Evolutionary conservation across 2,888 invertebrate genomes (phyloP), one percentile per base, ranked within the genome.

Genomic region (Brachyopa scutellaris): DNA sequence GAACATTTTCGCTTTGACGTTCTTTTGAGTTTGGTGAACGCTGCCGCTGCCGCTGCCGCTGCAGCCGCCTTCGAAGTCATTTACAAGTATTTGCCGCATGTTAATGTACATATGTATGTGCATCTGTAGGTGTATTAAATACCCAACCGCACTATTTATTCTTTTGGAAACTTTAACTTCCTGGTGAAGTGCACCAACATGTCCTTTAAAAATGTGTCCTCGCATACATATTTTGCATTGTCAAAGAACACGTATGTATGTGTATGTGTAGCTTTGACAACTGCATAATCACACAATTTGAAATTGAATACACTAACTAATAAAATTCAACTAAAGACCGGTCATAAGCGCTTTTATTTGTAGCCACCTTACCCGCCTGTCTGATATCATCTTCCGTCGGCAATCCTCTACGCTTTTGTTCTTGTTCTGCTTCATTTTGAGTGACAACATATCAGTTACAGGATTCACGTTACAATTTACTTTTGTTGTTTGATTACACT

Each of bases 401-500:
- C 4, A 15, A 49, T 29, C 9, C 19, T 26, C 6, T 26, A 6
- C 7, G 53, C 8, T 36, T 17, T 36, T 19, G 13, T 38, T 26
- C 11, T 29, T 19, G 19, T 26, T 31, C 9, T 15, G 1, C 5
- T 29, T 40, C 11, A 26, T 33, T 42, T 13, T n/a, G 17, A 64
- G 19, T 57, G 40, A 49, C 55, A 67, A 15, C 13, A 17, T 74
- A 59, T 74, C 66, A 49, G 40, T 74, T 74, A 40, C 67, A 49
- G 19, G 55, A 23, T 55, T 64, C 74, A 42, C 23, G 29, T 59
- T 59, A 59, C 49, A 49, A 36, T 31, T 21, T n/a, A 31, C 15
- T 26, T 29, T 49, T 29, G 19, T 19, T 49, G 26, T 38, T n/a
- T 11, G 36, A 49, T 36, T 31, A 8, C n/a, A n/a, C n/a, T n/a